Conservation (phyloP, 2,797 vertebrate species). For the Mormyrus proboscirostris region DNA sequence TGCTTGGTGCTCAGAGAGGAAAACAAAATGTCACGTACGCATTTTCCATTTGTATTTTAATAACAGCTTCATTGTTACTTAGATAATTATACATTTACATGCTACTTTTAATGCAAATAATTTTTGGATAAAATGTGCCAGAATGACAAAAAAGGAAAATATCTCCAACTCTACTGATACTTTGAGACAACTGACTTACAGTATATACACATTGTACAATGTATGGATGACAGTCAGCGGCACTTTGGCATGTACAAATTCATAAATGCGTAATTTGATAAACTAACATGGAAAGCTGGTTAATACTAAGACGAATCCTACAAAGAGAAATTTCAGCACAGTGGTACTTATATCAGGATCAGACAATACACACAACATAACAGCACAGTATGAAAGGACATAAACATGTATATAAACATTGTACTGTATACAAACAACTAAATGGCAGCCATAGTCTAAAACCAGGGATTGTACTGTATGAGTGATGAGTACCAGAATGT, state of each 20-base stretch:
- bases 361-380: neutral
- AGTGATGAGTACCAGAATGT: neutral
- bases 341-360: neutral
- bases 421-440: neutral
- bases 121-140: neutral
- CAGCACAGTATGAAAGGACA: neutral
- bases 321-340: neutral
- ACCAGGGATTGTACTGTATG: neutral
- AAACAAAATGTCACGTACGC: neutral
- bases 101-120: neutral
- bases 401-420: neutral
- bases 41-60: neutral
- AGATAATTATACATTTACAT: neutral
- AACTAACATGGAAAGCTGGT: neutral
- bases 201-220: neutral
- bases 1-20: neutral
- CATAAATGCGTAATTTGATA: neutral
- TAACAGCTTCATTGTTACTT: neutral
- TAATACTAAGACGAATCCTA: neutral
- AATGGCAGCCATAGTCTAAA: neutral
- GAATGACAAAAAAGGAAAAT: neutral
- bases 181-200: neutral
- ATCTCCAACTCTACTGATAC: neutral
- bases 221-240: neutral
- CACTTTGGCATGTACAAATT: neutral